Evolutionary conservation across 53 echinoderm and acorn worm genomes (phyloP).

Genomic region (Astropecten irregularis): DNA sequence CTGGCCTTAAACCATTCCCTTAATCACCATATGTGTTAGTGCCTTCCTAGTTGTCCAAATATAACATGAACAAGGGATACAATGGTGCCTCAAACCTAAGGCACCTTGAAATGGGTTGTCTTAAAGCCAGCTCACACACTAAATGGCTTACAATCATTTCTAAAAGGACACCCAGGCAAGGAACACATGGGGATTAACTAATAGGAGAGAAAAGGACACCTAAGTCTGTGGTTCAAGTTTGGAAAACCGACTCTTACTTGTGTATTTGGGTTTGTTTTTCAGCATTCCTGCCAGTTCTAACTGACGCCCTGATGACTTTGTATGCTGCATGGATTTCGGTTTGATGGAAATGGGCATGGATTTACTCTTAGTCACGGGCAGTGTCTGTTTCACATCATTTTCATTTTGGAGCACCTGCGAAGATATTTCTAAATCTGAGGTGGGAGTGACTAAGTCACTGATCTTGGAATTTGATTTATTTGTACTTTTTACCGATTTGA

Average conservation of each 20-base stretch:
- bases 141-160: too few relatives aligned
- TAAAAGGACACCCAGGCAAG: too few relatives aligned
- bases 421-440: conserved; percentile 18
- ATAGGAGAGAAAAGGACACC: too few relatives aligned
- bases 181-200: too few relatives aligned
- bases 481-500: background rate
- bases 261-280: conserved; percentile 42
- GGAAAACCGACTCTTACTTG: conserved; percentile 3
- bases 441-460: conserved; percentile 12
- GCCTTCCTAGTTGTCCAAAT: too few relatives aligned
- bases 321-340: conserved; percentile 62
- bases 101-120: too few relatives aligned
- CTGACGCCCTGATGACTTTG: conserved; percentile 28
- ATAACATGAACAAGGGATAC: too few relatives aligned
- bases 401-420: background rate
- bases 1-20: too few relatives aligned
- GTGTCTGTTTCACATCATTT: background rate
- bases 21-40: too few relatives aligned
- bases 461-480: background rate
- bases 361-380: conserved; percentile 3
- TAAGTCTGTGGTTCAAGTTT: conserved; percentile 14
- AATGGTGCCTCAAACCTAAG: too few relatives aligned
- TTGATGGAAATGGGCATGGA: conserved; percentile 82
- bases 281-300: conserved; percentile 33
- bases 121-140: too few relatives aligned